Percentiles rank a stretch among this genome's conserved stretches.
Conservation (phyloP, 2,888 invertebrate genomes). For the Ichneumon xanthorius region DNA sequence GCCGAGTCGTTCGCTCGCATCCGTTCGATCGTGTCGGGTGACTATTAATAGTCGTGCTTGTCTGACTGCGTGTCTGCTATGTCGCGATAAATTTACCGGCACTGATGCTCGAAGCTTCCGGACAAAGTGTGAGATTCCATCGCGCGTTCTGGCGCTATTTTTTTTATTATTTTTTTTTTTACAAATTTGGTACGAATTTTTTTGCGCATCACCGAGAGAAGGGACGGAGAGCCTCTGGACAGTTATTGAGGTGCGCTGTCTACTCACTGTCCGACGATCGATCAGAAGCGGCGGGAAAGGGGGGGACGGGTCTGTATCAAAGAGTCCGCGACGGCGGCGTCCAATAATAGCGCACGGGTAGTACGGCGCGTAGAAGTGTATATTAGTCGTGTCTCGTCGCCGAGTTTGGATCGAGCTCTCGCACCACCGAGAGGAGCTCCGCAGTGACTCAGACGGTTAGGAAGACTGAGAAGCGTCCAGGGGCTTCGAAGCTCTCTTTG, state of each 20-base stretch:
- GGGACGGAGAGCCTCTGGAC: not conserved
- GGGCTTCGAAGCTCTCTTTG: conserved; percentile 39
- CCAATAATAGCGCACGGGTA: conserved; percentile 56
- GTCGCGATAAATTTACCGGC: conserved; percentile 70
- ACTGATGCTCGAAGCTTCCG: conserved; percentile 38
- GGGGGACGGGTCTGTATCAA: not conserved
- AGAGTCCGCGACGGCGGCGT: conserved; percentile 46
- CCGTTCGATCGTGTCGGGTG: conserved; percentile 49
- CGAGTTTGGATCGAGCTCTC: conserved; percentile 40
- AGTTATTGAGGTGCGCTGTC: not conserved
- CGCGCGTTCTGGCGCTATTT: not conserved
- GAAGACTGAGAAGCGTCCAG: conserved; percentile 26
- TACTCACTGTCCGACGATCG: conserved; percentile 25
- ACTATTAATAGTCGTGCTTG: conserved; percentile 78
- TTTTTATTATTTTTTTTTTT: no score
- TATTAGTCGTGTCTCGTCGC: conserved; percentile 42
- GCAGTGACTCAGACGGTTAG: conserved; percentile 38
- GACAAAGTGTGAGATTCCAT: not conserved
- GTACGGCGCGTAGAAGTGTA: conserved; percentile 16
- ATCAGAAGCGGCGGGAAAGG: conserved; percentile 6
- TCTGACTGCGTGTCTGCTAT: conserved; percentile 79
- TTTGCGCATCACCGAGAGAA: not conserved
- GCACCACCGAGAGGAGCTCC: conserved; percentile 5
- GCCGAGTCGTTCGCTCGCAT: conserved; percentile 26
- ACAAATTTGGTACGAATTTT: no score